Evolutionary conservation across 2,888 invertebrate genomes (phyloP).

Genomic region (Invenusta paracnida): DNA sequence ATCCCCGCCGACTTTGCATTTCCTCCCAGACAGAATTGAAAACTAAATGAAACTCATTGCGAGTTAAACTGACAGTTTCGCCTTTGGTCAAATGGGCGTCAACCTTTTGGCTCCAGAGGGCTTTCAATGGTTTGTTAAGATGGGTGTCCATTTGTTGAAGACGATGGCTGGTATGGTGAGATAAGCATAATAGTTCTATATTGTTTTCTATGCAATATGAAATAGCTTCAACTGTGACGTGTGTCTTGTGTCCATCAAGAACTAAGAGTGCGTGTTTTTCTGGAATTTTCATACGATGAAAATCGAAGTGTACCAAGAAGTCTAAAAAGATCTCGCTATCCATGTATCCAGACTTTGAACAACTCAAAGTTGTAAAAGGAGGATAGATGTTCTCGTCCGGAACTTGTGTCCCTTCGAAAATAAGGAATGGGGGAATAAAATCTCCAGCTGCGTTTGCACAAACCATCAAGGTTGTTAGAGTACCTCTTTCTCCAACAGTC

Average conservation of each 20-base stretch:
- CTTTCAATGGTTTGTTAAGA: not conserved
- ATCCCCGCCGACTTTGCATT: not conserved
- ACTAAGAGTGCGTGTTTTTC: conserved; percentile 3
- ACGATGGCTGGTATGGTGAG: not conserved
- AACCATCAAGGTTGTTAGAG: not conserved
- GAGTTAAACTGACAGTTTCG: not conserved
- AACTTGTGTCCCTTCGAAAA: conserved; percentile 14
- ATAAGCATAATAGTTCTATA: conserved; percentile 25
- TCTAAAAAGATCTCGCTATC: conserved; percentile 16
- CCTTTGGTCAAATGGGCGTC: not conserved
- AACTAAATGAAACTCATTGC: not conserved
- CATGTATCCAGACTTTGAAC: conserved; percentile 26
- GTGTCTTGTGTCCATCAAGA: conserved; percentile 20
- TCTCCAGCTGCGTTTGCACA: conserved; percentile 20
- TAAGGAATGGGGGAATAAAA: conserved; percentile 19
- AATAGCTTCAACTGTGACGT: conserved; percentile 12
- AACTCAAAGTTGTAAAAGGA: not conserved
- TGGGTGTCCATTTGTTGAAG: conserved; percentile 21
- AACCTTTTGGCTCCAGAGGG: not conserved
- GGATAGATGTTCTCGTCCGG: not conserved
- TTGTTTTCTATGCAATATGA: conserved; percentile 27
- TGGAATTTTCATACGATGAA: conserved; percentile 13
- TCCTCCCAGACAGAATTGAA: not conserved
- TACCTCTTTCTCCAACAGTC: conserved; percentile 19
- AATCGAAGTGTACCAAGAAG: conserved; percentile 1